phyloP scores from a whole-genome alignment of 2,113 vertebrate genomes.

The Poeciliopsis prolifica region DNA sequence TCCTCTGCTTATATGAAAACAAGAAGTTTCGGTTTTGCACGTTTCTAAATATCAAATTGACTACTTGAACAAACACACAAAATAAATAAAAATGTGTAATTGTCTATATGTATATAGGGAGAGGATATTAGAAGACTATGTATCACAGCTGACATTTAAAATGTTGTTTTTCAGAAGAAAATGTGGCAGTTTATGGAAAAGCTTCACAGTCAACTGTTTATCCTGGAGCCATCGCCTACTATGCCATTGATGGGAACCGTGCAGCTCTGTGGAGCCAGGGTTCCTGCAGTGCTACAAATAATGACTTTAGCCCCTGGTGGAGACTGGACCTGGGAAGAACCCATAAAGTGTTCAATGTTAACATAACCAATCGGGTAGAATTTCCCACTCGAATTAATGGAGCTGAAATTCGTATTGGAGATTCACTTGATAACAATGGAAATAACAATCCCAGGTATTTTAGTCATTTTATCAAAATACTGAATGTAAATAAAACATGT shows the following conservation, averaged over 20 bases:
- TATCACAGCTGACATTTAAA: not conserved
- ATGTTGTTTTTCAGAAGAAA: conserved; percentile 19
- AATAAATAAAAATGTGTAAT: too few relatives aligned
- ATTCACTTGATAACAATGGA: conserved; percentile 47
- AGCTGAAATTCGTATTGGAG: conserved; percentile 63
- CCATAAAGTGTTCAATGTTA: conserved; percentile 47
- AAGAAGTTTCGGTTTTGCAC: too few relatives aligned
- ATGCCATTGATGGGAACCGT: conserved; percentile 50
- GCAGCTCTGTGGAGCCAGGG: not conserved
- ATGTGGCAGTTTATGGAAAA: conserved; percentile 56
- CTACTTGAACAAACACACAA: too few relatives aligned
- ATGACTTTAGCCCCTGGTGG: conserved; percentile 42
- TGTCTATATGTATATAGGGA: not conserved
- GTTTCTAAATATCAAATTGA: too few relatives aligned
- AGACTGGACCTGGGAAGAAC: conserved; percentile 49
- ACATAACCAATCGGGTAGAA: conserved; percentile 17
- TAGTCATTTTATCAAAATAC: too few relatives aligned
- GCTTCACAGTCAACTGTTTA: conserved; percentile 49
- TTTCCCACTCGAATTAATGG: not conserved
- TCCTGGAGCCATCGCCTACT: rapidly evolving
- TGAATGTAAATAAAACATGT: not conserved
- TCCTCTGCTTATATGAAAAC: too few relatives aligned
- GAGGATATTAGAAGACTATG: too few relatives aligned
- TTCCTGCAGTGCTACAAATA: conserved; percentile 37
- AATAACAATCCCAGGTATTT: conserved; percentile 61